Percentiles rank a stretch among this genome's conserved stretches.
These are phyloP conservation scores for Pygoscelis antarcticus DNA, from an alignment of 2,113 vertebrate species.

Conservation along the genomic window DNA sequence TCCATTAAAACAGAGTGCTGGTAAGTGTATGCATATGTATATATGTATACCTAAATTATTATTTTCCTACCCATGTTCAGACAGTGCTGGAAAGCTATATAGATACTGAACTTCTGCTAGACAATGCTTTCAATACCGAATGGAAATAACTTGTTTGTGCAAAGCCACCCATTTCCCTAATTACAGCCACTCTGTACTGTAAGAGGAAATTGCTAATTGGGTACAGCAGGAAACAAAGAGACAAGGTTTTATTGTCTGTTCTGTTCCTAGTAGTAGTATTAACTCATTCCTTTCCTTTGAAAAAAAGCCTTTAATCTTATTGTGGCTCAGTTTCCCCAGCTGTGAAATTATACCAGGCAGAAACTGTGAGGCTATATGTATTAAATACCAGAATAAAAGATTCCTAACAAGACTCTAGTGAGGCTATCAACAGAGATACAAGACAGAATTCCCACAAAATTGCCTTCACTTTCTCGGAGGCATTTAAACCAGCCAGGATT, in stretches of 20 bases:
- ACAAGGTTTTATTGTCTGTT: neutral
- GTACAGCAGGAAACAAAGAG: conserved; percentile 24
- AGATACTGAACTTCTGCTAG: neutral
- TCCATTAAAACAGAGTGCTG: conserved; percentile 19
- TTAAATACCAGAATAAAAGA: neutral
- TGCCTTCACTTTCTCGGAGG: neutral
- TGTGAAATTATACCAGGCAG: neutral
- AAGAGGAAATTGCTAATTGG: conserved; percentile 26
- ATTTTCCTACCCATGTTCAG: neutral
- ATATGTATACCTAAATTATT: neutral
- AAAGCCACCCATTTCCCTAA: neutral
- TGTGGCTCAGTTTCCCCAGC: neutral
- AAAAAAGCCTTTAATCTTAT: neutral
- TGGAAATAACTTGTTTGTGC: conserved; percentile 3
- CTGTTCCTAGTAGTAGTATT: neutral
- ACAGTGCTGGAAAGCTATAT: neutral
- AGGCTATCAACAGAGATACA: neutral
- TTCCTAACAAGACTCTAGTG: neutral
- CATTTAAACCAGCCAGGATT: neutral
- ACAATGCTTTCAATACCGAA: neutral
- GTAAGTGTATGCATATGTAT: neutral
- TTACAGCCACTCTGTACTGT: conserved; percentile 2
- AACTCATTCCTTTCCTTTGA: neutral
- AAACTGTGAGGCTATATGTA: neutral
- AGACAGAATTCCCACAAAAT: neutral